These are phyloP conservation scores for Chymomyza fuscimana DNA, from an alignment of 2,888 invertebrate species.

Conservation along the genomic window DNA sequence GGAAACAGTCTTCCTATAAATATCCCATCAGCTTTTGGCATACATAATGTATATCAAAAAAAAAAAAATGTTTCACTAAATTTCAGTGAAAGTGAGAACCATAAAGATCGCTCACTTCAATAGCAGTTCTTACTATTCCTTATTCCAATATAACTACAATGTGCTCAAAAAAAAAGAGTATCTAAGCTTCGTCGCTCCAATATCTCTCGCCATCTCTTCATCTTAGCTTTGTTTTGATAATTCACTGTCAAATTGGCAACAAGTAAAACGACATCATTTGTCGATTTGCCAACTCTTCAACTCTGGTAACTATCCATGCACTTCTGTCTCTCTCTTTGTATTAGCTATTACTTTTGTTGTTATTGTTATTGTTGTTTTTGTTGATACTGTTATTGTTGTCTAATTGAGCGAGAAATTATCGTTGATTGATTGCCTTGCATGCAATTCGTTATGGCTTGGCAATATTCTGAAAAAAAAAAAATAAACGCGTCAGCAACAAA, in stretches of 20 bases:
- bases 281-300: background rate
- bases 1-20: no score
- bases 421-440: slow-evolving; percentile 78
- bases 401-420: slow-evolving; percentile 79
- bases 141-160: no score
- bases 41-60: no score
- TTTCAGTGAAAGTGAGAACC: no score
- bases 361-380: slow-evolving; percentile 42
- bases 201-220: background rate
- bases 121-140: no score
- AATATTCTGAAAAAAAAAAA: background rate
- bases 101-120: no score
- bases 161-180: background rate
- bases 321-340: slow-evolving; percentile 21
- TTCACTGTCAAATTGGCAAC: slow-evolving; percentile 68
- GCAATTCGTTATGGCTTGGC: slow-evolving; percentile 53
- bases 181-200: background rate
- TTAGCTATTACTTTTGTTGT: slow-evolving; percentile 28
- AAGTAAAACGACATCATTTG: slow-evolving; percentile 33
- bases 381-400: slow-evolving; percentile 70
- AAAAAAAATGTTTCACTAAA: no score
- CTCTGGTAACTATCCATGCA: background rate
- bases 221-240: slow-evolving; percentile 50
- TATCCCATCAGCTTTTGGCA: no score
- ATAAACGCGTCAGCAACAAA: background rate